Conservation (phyloP, 2,113 vertebrate genomes). For the Isurus oxyrinchus region DNA sequence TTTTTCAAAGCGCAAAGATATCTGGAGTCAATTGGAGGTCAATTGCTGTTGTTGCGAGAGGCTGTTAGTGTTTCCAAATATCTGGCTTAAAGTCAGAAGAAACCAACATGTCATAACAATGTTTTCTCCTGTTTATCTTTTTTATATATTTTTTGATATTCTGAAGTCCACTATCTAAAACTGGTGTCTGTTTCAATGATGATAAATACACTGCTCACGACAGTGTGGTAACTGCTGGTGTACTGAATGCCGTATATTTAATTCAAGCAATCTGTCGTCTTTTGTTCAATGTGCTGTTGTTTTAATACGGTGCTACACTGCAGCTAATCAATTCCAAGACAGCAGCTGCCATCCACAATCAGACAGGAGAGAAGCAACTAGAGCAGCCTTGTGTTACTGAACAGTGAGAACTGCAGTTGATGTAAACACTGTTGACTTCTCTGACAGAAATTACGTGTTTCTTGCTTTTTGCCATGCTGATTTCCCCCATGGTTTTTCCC, state of each 20-base stretch:
- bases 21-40: background rate
- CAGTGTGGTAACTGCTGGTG: background rate
- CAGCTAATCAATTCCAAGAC: background rate
- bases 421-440: background rate
- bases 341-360: background rate
- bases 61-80: background rate
- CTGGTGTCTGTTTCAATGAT: background rate
- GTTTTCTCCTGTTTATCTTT: background rate
- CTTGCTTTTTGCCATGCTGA: background rate
- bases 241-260: background rate
- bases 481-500: background rate
- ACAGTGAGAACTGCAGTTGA: background rate
- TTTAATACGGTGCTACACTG: background rate
- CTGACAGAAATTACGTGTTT: background rate
- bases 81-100: background rate
- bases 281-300: background rate
- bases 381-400: background rate
- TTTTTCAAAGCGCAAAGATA: too few relatives aligned
- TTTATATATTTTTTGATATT: background rate
- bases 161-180: background rate
- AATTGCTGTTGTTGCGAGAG: background rate
- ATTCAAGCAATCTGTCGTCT: constrained; percentile 26
- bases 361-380: background rate
- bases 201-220: background rate
- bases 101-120: background rate